These are phyloP conservation scores for Diplodus puntazzo DNA, from an alignment of 2,797 vertebrate species.

Conservation along the genomic window DNA sequence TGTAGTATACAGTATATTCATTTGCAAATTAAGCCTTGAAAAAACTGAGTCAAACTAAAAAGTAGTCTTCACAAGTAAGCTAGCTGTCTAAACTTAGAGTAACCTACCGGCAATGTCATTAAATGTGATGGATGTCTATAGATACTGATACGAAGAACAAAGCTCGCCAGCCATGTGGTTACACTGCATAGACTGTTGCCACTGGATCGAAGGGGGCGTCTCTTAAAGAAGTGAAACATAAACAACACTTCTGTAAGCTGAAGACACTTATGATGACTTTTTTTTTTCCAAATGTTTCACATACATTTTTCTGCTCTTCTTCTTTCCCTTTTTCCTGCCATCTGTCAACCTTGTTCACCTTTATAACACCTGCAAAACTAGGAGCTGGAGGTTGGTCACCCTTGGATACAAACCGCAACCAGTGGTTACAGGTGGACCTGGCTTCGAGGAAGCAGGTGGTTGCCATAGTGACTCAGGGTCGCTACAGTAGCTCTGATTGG, in stretches of 20 bases:
- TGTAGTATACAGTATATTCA: too few relatives aligned
- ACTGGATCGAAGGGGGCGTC: too few relatives aligned
- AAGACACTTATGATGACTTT: not conserved
- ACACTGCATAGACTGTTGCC: too few relatives aligned
- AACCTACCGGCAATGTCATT: too few relatives aligned
- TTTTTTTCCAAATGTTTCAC: not conserved
- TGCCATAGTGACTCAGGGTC: slow-evolving; percentile 93
- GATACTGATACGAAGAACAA: too few relatives aligned
- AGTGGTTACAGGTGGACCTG: slow-evolving; percentile 96
- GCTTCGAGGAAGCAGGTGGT: slow-evolving; percentile 91
- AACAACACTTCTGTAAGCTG: not conserved
- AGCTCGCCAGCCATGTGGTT: too few relatives aligned
- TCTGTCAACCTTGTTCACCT: not conserved
- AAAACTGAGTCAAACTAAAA: too few relatives aligned
- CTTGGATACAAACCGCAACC: slow-evolving; percentile 90
- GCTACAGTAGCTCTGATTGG: slow-evolving; percentile 96
- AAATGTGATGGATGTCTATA: too few relatives aligned
- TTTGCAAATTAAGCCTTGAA: too few relatives aligned
- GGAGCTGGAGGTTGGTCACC: slow-evolving; percentile 97
- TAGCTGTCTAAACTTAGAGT: too few relatives aligned
- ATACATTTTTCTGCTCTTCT: not conserved
- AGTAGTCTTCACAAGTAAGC: too few relatives aligned
- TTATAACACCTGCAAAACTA: slow-evolving; percentile 58
- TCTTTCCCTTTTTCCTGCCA: not conserved
- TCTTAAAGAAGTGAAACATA: too few relatives aligned